Base-by-base conservation (phyloP, 2,797 vertebrate genomes). In the Malurus leucopterus region DNA sequence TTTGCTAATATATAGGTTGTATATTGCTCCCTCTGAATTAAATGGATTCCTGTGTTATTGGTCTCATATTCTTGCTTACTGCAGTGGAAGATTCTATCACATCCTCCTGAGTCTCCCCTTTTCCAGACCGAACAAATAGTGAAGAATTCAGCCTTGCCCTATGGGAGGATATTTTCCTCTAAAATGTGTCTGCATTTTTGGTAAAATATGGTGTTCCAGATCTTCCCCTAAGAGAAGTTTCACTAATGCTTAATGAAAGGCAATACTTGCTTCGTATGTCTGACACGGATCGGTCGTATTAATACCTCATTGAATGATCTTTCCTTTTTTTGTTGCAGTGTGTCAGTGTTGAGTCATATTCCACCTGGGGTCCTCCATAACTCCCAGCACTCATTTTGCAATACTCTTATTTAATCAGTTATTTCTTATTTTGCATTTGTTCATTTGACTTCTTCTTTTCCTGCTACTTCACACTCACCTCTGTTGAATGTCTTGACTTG, bases 281-380 rank as follows among this genome's bases (percentile, higher is more conserved):
- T 71, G 84, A 76, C 73, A 57, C 1, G 5, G 59, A 61, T 76
- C 0, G 2, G 49, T 84, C 0, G 9, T 86, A 53, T 46, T 70
- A 86, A 82, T 88, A 43, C 24, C 61, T 62, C 40, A 54, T 4
- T 51, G 71, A 64, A 73, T 64, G 57, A 71, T 50, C 57, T 88
- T 90, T 73, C 67, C 44, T 22, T 36, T 77, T 82, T 87, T 82
- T 71, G 61, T 76, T 88, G 71, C 74, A 76, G 41, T 63, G 55
- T 92, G 85, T 84, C 85, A 41, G 34, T 57, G 43, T 78, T 95
- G 74, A 94, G 88, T 89, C 71, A 79, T 73, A 72, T 78, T 91
- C 84, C 24, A 84, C 89, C 63, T 78, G 83, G 54, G 64, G 67
- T 86, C 36, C 77, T 81, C 74, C 18, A 9, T 18, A 68, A 43